These are phyloP conservation scores for Acipenser ruthenus DNA, from an alignment of 2,797 vertebrate genomes.

Conservation along the genomic window DNA sequence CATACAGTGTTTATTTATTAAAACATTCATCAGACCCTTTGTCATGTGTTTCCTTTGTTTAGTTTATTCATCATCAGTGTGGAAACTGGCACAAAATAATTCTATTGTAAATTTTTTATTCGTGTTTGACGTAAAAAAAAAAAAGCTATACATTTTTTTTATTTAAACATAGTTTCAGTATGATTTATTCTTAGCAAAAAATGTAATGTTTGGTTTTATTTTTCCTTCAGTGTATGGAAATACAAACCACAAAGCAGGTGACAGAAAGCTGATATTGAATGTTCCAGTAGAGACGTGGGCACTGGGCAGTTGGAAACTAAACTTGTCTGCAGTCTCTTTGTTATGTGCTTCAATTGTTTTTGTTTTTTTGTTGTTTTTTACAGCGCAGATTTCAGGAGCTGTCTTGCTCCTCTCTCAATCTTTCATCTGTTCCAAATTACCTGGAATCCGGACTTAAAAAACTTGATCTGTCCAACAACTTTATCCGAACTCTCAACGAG, in stretches of 20 bases:
- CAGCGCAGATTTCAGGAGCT: conserved; percentile 20
- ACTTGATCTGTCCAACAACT: conserved; percentile 70
- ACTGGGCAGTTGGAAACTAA: not conserved
- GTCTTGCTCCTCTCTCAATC: conserved; percentile 55
- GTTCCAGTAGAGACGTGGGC: no score
- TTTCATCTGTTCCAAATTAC: conserved; percentile 51
- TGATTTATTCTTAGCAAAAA: no score
- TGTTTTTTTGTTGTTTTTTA: conserved; percentile 7
- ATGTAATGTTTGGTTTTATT: no score
- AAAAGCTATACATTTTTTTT: no score
- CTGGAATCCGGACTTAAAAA: conserved; percentile 46
- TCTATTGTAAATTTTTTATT: no score
- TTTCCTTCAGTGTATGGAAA: not conserved
- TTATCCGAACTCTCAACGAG: conserved; percentile 56
- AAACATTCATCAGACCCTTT: not conserved
- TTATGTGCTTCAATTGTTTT: not conserved
- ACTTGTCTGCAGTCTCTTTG: not conserved
- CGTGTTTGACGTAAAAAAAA: not conserved
- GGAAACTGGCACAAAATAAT: no score
- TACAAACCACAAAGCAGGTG: no score
- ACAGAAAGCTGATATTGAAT: no score
- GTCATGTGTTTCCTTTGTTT: not conserved
- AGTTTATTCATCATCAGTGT: no score
- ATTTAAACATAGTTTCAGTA: no score
- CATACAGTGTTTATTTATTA: not conserved